Evolutionary conservation across 2,113 vertebrate species (phyloP).

Genomic region (Charadrius vociferus): DNA sequence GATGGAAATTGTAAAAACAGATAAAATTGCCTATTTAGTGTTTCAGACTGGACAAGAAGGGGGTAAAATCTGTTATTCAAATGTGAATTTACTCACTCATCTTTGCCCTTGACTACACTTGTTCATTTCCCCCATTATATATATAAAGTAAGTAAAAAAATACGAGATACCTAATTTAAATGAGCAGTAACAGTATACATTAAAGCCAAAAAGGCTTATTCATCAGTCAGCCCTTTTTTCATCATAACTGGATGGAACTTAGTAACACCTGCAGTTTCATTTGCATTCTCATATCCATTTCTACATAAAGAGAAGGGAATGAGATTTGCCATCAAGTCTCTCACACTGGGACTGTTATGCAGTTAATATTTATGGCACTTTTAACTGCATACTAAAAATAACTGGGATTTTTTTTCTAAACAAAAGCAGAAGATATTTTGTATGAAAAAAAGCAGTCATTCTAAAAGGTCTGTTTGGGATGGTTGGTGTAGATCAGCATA

Average conservation of each 20-base stretch:
- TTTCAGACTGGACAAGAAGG: neutral
- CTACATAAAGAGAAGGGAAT: neutral
- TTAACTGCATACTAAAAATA: constrained; percentile 13
- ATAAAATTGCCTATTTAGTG: neutral
- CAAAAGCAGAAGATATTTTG: neutral
- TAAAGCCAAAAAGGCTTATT: neutral
- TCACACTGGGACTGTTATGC: neutral
- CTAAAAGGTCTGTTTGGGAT: neutral
- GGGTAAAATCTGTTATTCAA: neutral
- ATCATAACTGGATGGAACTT: neutral
- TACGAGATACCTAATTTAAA: neutral
- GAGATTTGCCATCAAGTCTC: neutral
- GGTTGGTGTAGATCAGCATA: neutral
- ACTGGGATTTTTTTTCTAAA: neutral
- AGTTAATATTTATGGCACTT: neutral
- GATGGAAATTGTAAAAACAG: neutral
- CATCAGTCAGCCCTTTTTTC: neutral
- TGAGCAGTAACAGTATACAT: neutral
- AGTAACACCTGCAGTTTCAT: constrained; percentile 21
- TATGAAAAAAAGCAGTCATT: neutral
- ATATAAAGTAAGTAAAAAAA: neutral
- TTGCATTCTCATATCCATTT: constrained; percentile 27
- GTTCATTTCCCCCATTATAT: neutral
- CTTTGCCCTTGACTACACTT: neutral
- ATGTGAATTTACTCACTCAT: neutral